Evolutionary conservation across 2,888 invertebrate species (phyloP), one percentile per base, ranked within the genome.

Genomic region (Xanthostigma xanthostigma): DNA sequence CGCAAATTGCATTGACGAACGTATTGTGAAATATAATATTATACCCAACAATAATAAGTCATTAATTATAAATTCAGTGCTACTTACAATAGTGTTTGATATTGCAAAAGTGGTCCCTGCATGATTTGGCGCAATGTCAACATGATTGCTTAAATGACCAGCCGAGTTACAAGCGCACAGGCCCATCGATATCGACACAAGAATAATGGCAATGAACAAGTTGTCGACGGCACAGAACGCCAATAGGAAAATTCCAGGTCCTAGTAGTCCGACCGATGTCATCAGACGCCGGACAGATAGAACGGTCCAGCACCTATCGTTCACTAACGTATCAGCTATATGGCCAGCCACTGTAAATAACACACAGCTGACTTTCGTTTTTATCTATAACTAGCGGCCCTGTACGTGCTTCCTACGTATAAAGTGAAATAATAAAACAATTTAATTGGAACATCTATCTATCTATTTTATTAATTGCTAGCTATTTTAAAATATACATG

Each of bases 21-120:
- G n/a, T n/a, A n/a, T n/a, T n/a, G n/a, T n/a, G n/a, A n/a, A n/a
- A n/a, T n/a, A n/a, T n/a, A n/a, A n/a, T n/a, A n/a, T n/a, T n/a
- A n/a, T n/a, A n/a, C n/a, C 4, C 17, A 4, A 17, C 17, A 17
- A 17, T 17, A 17, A 17, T 17, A 17, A 17, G 17, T 17, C 2
- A 17, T 17, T 17, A 17, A 17, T 17, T 17, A 17, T 17, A 17
- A 17, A 17, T 2, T 17, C 17, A 17, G 27, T 27, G 27, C 39
- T 38, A 58, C 72, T 69, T 62, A 78, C 79, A 55, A 84, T 70
- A 8, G 84, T 84, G 60, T 84, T 84, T 38, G 83, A 82, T 53
- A 84, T 76, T 35, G 84, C 83, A 64, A 84, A 84, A 13, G 84
- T 83, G 46, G 82, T 76, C 33, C 83, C 84, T 2, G 84, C 83